Percentiles rank a stretch among this genome's conserved stretches.
Conservation (phyloP, 2,797 vertebrate species). For the Vultur gryphus region DNA sequence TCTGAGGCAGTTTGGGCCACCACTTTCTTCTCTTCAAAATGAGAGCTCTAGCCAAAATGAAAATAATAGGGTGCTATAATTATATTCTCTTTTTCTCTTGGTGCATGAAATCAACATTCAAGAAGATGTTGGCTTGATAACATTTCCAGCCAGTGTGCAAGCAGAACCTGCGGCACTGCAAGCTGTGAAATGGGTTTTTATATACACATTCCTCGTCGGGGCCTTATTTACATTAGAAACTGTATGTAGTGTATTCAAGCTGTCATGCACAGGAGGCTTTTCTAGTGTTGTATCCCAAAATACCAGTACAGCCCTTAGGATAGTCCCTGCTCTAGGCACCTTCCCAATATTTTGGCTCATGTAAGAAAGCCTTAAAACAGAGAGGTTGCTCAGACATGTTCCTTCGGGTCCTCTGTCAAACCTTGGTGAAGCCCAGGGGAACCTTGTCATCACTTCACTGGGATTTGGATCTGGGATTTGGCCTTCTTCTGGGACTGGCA, state of each 20-base stretch:
- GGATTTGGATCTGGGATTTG: neutral
- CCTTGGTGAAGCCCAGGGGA: neutral
- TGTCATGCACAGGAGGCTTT: neutral
- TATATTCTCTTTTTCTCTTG: neutral
- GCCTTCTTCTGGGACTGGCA: neutral
- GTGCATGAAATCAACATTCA: neutral
- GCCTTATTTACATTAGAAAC: neutral
- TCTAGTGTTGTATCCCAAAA: neutral
- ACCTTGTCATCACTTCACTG: neutral
- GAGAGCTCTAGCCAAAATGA: neutral
- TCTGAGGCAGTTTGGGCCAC: neutral
- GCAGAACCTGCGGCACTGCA: neutral
- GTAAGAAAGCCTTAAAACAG: neutral
- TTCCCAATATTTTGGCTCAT: accelerated
- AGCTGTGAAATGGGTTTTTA: neutral
- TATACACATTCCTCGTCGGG: neutral
- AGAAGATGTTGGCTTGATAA: neutral
- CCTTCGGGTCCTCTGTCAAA: neutral
- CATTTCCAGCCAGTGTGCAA: neutral
- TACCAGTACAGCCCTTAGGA: accelerated
- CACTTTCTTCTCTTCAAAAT: neutral
- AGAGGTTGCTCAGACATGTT: neutral
- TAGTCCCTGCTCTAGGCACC: neutral
- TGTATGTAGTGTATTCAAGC: neutral
- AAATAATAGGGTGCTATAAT: neutral